These are phyloP conservation scores for Ischnus inquisitorius DNA, from an alignment of 2,888 invertebrate species.

Conservation along the genomic window DNA sequence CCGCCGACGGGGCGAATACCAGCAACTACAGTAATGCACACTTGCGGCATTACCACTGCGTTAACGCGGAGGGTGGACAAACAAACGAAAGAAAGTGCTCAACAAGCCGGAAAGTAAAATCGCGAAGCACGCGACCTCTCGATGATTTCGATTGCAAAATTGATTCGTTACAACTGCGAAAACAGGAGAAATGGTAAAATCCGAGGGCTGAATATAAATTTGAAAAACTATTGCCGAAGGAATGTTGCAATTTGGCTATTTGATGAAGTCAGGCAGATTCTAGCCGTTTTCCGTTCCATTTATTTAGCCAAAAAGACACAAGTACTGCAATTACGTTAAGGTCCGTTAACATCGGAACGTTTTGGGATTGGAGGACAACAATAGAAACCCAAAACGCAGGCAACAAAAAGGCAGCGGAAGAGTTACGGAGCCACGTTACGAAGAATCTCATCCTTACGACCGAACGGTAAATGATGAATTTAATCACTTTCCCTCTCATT, in stretches of 20 bases:
- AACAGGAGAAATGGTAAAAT: not conserved
- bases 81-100: conserved; percentile 9
- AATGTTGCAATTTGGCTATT: not conserved
- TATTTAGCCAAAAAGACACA: not conserved
- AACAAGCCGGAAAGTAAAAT: conserved; percentile 52
- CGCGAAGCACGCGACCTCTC: conserved; percentile 26
- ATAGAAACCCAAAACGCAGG: not conserved
- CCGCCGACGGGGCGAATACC: conserved; percentile 63
- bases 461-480: not conserved
- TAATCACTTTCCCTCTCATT: not conserved
- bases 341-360: not conserved
- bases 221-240: not conserved
- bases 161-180: not conserved
- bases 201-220: not conserved
- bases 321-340: not conserved
- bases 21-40: conserved; percentile 1
- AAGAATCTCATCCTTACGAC: not conserved
- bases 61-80: conserved; percentile 37
- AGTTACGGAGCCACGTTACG: too few species aligned
- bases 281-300: too few species aligned
- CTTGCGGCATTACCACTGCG: conserved; percentile 42
- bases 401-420: too few species aligned
- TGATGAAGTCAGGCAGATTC: too few species aligned
- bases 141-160: conserved; percentile 1
- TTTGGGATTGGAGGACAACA: not conserved